Evolutionary conservation across 2,888 invertebrate genomes (phyloP).

Genomic region (Trichacis sp.): DNA sequence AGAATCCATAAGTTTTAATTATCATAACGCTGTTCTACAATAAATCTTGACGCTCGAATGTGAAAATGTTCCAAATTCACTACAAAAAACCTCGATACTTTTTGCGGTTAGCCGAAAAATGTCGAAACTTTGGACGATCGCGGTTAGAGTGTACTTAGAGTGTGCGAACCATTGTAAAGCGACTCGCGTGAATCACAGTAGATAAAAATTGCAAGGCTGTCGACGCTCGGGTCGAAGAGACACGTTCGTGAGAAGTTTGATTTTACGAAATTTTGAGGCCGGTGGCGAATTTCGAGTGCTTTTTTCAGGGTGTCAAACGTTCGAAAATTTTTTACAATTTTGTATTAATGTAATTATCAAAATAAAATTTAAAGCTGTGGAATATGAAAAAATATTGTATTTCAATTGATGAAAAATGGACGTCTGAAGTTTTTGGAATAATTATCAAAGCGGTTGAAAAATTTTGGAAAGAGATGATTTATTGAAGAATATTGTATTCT

Average conservation of each 20-base stretch:
- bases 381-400: too few species aligned
- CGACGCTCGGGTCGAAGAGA: not conserved
- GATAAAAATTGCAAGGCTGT: slow-evolving; percentile 19
- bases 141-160: not conserved
- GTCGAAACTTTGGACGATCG: not conserved
- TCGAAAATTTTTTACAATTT: too few species aligned
- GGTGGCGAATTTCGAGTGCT: not conserved
- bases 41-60: not conserved
- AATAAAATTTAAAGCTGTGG: too few species aligned
- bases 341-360: too few species aligned
- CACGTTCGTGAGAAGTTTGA: not conserved
- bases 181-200: slow-evolving; percentile 39
- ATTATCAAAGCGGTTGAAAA: slow-evolving; percentile 26
- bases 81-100: slow-evolving; percentile 18
- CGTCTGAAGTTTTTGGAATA: too few species aligned
- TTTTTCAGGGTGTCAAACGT: too few species aligned
- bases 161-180: not conserved
- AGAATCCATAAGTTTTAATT: slow-evolving; percentile 52
- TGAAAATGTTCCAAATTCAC: not conserved
- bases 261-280: not conserved
- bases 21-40: slow-evolving; percentile 11
- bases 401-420: too few species aligned
- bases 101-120: slow-evolving; percentile 3
- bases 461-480: too few species aligned
- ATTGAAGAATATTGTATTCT: too few species aligned